Percentiles rank a stretch among this genome's conserved stretches.
Evolutionary conservation across 1,140 invertebrate species (phyloP).

Genomic region (Apis florea): DNA sequence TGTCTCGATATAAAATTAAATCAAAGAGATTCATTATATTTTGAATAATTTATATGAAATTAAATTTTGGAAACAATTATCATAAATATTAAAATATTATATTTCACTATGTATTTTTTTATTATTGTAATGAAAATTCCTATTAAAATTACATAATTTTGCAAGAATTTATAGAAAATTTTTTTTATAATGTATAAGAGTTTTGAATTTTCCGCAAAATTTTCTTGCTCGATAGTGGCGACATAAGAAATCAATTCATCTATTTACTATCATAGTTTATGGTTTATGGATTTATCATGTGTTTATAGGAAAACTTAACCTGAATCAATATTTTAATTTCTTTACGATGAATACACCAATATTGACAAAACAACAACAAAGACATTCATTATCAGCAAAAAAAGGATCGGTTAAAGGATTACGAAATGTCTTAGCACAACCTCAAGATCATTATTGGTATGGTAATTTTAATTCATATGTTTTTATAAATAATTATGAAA

Average conservation of each 20-base stretch:
- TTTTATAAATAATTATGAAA: not conserved
- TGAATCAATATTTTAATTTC: not conserved
- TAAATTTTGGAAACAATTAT: not conserved
- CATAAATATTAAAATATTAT: too few species aligned
- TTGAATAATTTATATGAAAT: not conserved
- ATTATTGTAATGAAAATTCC: not conserved
- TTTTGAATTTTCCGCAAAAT: not conserved
- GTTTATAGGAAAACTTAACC: not conserved
- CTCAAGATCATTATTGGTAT: slow-evolving; percentile 69
- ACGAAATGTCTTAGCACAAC: slow-evolving; percentile 70
- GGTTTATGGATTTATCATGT: not conserved
- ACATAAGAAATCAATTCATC: not conserved
- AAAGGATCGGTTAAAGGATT: slow-evolving; percentile 65
- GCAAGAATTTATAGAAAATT: not conserved
- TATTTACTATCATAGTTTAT: not conserved
- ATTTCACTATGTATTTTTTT: not conserved
- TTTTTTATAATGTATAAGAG: not conserved
- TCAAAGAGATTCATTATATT: not conserved
- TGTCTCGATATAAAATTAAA: not conserved
- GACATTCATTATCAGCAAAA: slow-evolving; percentile 66
- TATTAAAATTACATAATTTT: not conserved
- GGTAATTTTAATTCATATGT: not conserved
- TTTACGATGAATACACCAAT: slow-evolving; percentile 57
- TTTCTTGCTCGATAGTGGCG: not conserved
- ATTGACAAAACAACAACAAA: slow-evolving; percentile 67